phyloP scores from a whole-genome alignment of 2,797 vertebrate genomes.

The Gephyroberyx darwinii region DNA sequence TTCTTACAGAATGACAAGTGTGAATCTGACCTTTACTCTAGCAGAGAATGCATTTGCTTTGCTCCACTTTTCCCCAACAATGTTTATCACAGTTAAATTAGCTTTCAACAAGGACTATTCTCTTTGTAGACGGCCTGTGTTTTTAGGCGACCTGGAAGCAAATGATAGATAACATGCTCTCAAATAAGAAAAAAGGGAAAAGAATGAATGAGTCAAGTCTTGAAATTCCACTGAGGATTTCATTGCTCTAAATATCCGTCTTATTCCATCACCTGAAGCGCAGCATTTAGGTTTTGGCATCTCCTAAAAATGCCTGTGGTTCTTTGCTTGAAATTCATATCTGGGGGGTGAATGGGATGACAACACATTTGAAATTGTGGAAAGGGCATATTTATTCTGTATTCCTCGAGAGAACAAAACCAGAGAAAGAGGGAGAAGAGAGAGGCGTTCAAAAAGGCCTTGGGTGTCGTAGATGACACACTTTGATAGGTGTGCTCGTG shows the following conservation, averaged over 20 bases:
- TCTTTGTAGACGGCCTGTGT: conserved; percentile 30
- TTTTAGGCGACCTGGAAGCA: conserved; percentile 32
- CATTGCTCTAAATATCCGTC: conserved; percentile 55
- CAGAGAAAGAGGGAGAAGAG: conserved; percentile 45
- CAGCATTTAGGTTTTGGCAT: conserved; percentile 69
- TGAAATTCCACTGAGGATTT: conserved; percentile 56
- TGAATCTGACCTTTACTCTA: conserved; percentile 54
- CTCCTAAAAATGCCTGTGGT: conserved; percentile 63
- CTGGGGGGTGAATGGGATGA: conserved; percentile 70
- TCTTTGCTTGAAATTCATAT: conserved; percentile 72
- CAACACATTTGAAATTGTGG: conserved; percentile 70
- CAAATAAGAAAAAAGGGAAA: conserved; percentile 33
- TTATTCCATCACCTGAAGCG: conserved; percentile 73
- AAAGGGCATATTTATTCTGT: conserved; percentile 73
- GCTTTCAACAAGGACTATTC: conserved; percentile 15
- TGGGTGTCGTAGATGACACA: conserved; percentile 68
- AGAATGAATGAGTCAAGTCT: conserved; percentile 55
- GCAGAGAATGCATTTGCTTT: conserved; percentile 35
- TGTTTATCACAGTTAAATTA: conserved; percentile 46
- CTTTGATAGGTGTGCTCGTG: conserved; percentile 67
- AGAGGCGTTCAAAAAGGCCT: conserved; percentile 56
- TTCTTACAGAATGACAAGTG: conserved; percentile 29
- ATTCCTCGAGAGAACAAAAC: conserved; percentile 71
- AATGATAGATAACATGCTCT: conserved; percentile 38
- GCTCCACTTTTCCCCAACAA: conserved; percentile 33